Conservation (phyloP, 2,113 vertebrate species). For the Hippocampus zosterae region DNA sequence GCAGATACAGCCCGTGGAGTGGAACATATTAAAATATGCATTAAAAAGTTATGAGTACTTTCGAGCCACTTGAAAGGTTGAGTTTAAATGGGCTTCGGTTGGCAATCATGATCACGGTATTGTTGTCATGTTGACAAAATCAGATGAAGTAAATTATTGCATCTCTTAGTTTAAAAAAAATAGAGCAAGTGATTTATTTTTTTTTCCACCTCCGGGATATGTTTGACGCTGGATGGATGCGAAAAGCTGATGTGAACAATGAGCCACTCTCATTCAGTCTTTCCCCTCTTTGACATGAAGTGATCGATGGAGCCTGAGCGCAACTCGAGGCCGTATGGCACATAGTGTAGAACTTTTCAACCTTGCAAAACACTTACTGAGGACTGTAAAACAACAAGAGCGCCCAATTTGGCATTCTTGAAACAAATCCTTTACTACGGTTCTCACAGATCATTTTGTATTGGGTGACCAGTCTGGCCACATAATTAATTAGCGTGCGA, state of each 20-base stretch:
- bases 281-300: slow-evolving; percentile 14
- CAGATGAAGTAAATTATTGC: background rate
- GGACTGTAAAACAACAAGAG: background rate
- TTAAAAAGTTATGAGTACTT: no score
- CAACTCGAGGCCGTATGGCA: background rate
- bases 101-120: background rate
- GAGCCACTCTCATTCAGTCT: background rate
- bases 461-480: slow-evolving; percentile 17
- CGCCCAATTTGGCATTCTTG: slow-evolving; percentile 12
- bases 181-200: background rate
- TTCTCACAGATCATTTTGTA: slow-evolving; percentile 34
- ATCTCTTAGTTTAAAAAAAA: background rate
- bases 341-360: slow-evolving; percentile 9
- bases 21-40: no score
- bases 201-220: background rate
- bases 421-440: slow-evolving; percentile 18
- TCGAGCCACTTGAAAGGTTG: no score
- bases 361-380: slow-evolving; percentile 21
- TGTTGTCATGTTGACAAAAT: background rate
- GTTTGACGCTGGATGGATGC: background rate
- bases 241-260: background rate
- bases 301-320: slow-evolving; percentile 15
- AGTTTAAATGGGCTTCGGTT: background rate
- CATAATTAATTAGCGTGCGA: slow-evolving; percentile 18
- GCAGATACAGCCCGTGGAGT: no score